Base-by-base conservation (phyloP, 2,888 invertebrate genomes). In the Operophtera brumata region DNA sequence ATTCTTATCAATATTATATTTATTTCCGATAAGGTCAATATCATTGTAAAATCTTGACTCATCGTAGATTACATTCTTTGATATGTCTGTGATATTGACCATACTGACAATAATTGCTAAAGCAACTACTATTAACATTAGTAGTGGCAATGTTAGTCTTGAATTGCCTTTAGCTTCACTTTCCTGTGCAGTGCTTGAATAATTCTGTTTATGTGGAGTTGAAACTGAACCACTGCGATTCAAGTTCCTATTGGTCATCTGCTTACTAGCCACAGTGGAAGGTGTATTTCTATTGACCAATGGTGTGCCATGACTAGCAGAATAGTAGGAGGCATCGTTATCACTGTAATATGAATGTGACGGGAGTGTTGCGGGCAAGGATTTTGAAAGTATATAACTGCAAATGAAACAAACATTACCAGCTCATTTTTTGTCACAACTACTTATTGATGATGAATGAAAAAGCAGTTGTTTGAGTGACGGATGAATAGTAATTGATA, bases 361-460 rank as follows among this genome's bases (percentile, higher is more conserved):
- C 61, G 78, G 74, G 58, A 85, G 75, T 61, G 64, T 72, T 73
- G 84, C 73, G 61, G 86, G 86, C 73, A 82, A 80, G 60, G 86
- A 88, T 72, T 82, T 82, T 53, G 86, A 82, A 66, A 83, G 75
- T 42, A 71, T 59, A 71, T 71, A 62, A 73, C 86, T 88, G 87
- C 64, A 87, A 85, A 61, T 65, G 63, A 79, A 82, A 83, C 67
- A 78, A 42, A 80, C 68, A 82, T 80, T 80, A 80, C 80, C 80
- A 78, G 66, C 80, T 82, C 81, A 81, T 43, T 54, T 68, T 65
- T 30, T 7, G 30, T 30, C 65, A 57, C 62, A 66, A 66, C 49
- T 41, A 32, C 8, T n/a, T n/a, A n/a, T n/a, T 45, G 28, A 6
- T 34, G 6, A 42, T 26, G n/a, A 11, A 1, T 6, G 6, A 20